Conservation (phyloP, 2,797 vertebrate genomes). For the Knipowitschia caucasica region DNA sequence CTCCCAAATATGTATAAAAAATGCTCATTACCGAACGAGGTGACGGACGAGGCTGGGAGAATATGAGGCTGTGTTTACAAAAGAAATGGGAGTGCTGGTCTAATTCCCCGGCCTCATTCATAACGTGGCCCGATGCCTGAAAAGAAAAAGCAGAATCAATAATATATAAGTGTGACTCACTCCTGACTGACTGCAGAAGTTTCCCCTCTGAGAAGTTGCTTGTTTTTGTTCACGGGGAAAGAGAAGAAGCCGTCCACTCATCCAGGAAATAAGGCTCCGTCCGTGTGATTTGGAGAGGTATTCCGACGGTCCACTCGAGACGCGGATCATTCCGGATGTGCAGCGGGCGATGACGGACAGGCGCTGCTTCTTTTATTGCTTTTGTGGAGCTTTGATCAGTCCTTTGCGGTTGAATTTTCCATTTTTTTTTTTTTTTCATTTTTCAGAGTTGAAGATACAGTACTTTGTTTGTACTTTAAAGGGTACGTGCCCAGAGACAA, state of each 20-base stretch:
- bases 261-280: conserved; percentile 71
- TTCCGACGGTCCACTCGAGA: conserved; percentile 58
- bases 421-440: conserved; percentile 55
- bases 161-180: conserved; percentile 46
- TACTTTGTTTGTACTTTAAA: conserved; percentile 36
- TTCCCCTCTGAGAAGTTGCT: conserved; percentile 54
- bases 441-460: no score
- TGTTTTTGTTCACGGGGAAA: conserved; percentile 50
- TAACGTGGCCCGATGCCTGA: conserved; percentile 36
- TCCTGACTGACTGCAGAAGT: conserved; percentile 53
- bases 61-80: conserved; percentile 27
- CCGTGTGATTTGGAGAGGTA: conserved; percentile 57
- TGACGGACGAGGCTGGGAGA: conserved; percentile 5
- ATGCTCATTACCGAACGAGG: conserved; percentile 8
- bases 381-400: conserved; percentile 65
- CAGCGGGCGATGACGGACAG: conserved; percentile 60
- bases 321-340: conserved; percentile 50
- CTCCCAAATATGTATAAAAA: conserved; percentile 10
- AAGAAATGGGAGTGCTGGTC: conserved; percentile 20
- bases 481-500: conserved; percentile 13
- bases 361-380: conserved; percentile 59
- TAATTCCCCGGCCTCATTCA: conserved; percentile 35
- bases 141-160: conserved; percentile 42
- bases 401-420: conserved; percentile 52
- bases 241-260: conserved; percentile 60